phyloP scores from a whole-genome alignment of 2,797 vertebrate genomes.

The Enteromius radiatus region DNA sequence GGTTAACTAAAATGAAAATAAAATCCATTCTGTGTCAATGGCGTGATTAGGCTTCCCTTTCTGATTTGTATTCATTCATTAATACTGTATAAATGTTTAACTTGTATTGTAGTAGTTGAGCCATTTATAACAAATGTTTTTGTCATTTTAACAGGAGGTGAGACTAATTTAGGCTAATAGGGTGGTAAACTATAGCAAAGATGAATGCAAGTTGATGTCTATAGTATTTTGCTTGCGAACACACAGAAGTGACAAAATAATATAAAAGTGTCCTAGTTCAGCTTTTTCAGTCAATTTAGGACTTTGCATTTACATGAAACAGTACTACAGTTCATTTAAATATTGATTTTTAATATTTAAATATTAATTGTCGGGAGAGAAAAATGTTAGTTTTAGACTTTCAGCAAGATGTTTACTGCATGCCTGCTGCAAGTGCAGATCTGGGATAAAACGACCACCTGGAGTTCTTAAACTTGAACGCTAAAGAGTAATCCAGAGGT shows the following conservation, averaged over 20 bases:
- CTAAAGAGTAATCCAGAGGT: not conserved
- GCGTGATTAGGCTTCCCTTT: too few relatives aligned
- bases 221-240: not conserved
- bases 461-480: not conserved
- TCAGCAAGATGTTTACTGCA: not conserved
- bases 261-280: not conserved
- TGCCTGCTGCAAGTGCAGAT: not conserved
- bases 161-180: not conserved
- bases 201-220: not conserved
- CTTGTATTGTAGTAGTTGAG: not conserved
- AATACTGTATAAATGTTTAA: not conserved
- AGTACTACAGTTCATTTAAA: not conserved
- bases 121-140: not conserved
- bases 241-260: not conserved
- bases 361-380: not conserved
- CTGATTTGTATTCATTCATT: not conserved
- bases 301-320: not conserved
- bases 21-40: not conserved
- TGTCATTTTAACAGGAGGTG: not conserved
- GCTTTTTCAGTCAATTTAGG: not conserved
- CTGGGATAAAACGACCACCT: not conserved
- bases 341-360: not conserved
- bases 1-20: not conserved
- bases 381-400: not conserved
- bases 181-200: conserved; percentile 8